These are phyloP conservation scores for Penaeus indicus DNA, from an alignment of 1,140 invertebrate genomes.

Conservation along the genomic window DNA sequence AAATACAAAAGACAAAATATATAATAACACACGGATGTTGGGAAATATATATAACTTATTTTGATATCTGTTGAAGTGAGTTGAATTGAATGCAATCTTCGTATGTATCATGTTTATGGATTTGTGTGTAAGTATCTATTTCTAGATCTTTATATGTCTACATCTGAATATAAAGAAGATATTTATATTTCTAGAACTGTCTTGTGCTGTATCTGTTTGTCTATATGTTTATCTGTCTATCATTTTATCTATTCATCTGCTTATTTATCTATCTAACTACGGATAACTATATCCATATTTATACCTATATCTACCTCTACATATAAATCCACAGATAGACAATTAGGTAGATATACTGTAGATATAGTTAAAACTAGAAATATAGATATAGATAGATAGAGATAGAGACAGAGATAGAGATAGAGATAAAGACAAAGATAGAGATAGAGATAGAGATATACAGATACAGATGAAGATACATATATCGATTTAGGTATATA, in stretches of 20 bases:
- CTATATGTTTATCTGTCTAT: too few relatives aligned
- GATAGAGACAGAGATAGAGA: background rate
- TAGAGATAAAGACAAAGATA: background rate
- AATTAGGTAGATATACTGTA: background rate
- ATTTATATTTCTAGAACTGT: too few relatives aligned
- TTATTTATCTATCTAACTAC: background rate
- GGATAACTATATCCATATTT: conserved; percentile 24
- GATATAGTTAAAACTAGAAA: background rate
- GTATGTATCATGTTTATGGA: too few relatives aligned
- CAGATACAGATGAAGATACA: conserved; percentile 1
- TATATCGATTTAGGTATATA: background rate
- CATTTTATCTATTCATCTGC: background rate
- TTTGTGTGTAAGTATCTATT: too few relatives aligned
- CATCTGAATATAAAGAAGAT: too few relatives aligned
- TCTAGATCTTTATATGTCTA: too few relatives aligned
- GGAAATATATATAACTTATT: too few relatives aligned
- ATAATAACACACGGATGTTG: too few relatives aligned
- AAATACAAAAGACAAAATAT: too few relatives aligned
- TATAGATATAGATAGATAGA: background rate
- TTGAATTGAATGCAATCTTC: too few relatives aligned
- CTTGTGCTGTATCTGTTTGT: too few relatives aligned
- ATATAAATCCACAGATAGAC: background rate
- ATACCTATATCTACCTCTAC: conserved; percentile 27
- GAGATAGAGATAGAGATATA: conserved; percentile 8
- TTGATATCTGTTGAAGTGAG: too few relatives aligned